phyloP scores from a whole-genome alignment of 2,113 vertebrate species.

The Apeltes quadracus region DNA sequence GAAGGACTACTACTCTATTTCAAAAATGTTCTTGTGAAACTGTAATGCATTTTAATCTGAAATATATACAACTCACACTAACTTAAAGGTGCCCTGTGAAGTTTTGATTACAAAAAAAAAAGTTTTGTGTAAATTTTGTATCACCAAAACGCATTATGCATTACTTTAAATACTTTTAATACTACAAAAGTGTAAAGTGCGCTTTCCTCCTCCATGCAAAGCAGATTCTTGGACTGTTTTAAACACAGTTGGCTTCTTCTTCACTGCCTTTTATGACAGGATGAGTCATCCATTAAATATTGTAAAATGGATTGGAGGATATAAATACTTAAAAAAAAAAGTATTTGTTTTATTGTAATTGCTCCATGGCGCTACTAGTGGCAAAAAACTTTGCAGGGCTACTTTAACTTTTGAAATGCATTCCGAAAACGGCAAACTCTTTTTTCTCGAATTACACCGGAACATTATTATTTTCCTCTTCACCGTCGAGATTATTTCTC shows the following conservation, averaged over 20 bases:
- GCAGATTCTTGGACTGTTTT: background rate
- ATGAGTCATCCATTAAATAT: background rate
- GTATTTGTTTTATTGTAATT: background rate
- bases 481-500: background rate
- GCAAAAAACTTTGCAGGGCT: conserved; percentile 16
- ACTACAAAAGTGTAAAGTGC: background rate
- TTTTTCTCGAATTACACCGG: conserved; percentile 24
- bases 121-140: background rate
- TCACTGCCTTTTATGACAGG: background rate
- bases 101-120: conserved; percentile 1
- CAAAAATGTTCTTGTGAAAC: background rate
- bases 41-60: conserved; percentile 4
- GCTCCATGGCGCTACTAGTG: background rate
- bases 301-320: background rate
- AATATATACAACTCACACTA: background rate
- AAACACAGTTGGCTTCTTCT: background rate
- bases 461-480: conserved; percentile 2
- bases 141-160: background rate
- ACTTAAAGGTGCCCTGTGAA: conserved; percentile 20
- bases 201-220: no score
- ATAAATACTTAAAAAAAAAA: background rate
- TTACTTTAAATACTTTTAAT: background rate
- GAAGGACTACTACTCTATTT: background rate
- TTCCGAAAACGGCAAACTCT: conserved; percentile 6
- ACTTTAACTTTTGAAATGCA: conserved; percentile 20